Percentiles rank a stretch among this genome's conserved stretches.
These are phyloP conservation scores for Belgica antarctica DNA, from an alignment of 2,888 invertebrate genomes.

Conservation along the genomic window DNA sequence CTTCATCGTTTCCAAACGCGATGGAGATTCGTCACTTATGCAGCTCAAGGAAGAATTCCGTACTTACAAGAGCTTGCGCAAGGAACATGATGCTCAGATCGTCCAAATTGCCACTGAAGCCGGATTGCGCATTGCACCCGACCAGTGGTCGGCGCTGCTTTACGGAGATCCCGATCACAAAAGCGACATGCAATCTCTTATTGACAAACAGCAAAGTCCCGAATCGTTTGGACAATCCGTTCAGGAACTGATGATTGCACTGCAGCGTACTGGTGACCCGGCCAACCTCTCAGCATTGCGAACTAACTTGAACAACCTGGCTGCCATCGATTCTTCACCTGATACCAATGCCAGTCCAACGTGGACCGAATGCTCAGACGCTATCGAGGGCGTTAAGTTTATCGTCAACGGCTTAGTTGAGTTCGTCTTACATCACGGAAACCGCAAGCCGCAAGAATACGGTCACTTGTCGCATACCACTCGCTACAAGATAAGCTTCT, in stretches of 20 bases:
- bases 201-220: constrained; percentile 89
- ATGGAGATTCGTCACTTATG: constrained; percentile 96
- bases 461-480: constrained; percentile 61
- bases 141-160: constrained; percentile 95
- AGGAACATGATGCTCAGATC: constrained; percentile 97
- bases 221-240: constrained; percentile 89
- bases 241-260: constrained; percentile 84
- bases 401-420: constrained; percentile 76
- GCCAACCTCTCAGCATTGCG: constrained; percentile 74
- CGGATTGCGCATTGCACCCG: constrained; percentile 93
- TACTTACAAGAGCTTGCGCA: constrained; percentile 85
- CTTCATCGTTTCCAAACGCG: constrained; percentile 96
- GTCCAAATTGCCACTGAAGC: constrained; percentile 98
- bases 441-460: constrained; percentile 63
- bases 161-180: constrained; percentile 96
- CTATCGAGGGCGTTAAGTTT: constrained; percentile 66
- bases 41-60: constrained; percentile 96
- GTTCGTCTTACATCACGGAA: constrained; percentile 73
- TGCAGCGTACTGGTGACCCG: constrained; percentile 84
- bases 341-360: constrained; percentile 65
- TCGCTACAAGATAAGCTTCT: constrained; percentile 88
- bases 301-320: constrained; percentile 77
- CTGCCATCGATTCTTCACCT: constrained; percentile 81
- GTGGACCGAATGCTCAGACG: constrained; percentile 65
- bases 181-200: constrained; percentile 93